Percentiles rank a stretch among this genome's conserved stretches.
These are phyloP conservation scores for Cirrhinus mrigala DNA, from an alignment of 2,797 vertebrate genomes.

Conservation along the genomic window DNA sequence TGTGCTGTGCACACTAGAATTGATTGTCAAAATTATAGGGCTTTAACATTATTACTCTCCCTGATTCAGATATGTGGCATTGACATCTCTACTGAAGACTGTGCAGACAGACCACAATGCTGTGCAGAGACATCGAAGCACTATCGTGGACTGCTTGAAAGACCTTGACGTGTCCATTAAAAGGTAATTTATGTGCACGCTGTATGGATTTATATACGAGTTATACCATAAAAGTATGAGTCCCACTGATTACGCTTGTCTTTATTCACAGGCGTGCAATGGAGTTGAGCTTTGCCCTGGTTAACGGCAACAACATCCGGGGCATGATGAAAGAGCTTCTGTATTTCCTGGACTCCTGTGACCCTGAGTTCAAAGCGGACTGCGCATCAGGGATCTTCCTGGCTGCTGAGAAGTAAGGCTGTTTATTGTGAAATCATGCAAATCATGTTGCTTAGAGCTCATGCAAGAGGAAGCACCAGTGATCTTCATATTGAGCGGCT, in stretches of 20 bases:
- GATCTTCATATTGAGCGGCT: neutral
- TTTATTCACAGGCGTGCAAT: constrained; percentile 88
- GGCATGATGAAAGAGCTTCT: constrained; percentile 99
- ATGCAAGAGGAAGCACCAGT: neutral
- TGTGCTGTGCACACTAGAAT: neutral
- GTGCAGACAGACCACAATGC: constrained; percentile 99
- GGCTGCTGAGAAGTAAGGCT: constrained; percentile 96
- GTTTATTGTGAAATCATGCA: neutral
- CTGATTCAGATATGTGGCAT: constrained; percentile 90
- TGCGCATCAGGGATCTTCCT: constrained; percentile 99
- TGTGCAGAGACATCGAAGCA: constrained; percentile 97
- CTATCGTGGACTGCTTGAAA: constrained; percentile 98
- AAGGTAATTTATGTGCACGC: constrained; percentile 79
- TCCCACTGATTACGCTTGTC: constrained; percentile 15
- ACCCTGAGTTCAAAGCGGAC: constrained; percentile 99
- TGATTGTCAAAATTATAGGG: neutral
- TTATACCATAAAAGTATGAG: neutral
- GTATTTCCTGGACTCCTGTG: constrained; percentile 98
- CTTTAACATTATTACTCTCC: neutral
- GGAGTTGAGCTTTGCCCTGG: constrained; percentile 98
- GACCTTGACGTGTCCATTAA: constrained; percentile 99
- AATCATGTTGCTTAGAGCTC: neutral
- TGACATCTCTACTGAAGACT: constrained; percentile 98
- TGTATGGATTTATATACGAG: neutral
- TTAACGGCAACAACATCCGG: constrained; percentile 98